Conservation (phyloP, 2,888 invertebrate genomes). For the Anthoptus insignis region DNA sequence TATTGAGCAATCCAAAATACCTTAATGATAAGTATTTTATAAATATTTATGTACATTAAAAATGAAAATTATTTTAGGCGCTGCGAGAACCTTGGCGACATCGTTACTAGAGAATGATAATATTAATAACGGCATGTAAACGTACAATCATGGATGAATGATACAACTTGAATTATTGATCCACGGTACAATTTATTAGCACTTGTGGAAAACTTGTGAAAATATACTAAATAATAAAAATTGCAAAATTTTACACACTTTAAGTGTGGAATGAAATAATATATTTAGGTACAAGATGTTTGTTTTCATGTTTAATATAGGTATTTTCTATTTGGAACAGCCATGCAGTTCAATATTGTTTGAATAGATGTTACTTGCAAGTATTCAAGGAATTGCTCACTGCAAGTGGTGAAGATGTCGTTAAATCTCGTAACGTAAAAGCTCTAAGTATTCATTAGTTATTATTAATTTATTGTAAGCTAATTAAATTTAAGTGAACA, state of each 20-base stretch:
- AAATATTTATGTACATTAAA: conserved; percentile 64
- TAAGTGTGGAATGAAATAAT: not conserved
- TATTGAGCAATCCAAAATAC: conserved; percentile 62
- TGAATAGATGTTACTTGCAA: not conserved
- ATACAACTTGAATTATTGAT: too few species aligned
- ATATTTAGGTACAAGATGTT: too few species aligned
- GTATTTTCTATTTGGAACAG: too few species aligned
- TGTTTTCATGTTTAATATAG: too few species aligned
- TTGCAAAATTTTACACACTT: too few species aligned
- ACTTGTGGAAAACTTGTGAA: not conserved
- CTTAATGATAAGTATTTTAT: conserved; percentile 60
- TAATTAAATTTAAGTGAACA: conserved; percentile 74
- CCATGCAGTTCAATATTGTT: not conserved
- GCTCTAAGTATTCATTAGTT: conserved; percentile 83
- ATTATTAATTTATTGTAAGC: conserved; percentile 82
- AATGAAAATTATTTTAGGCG: conserved; percentile 65
- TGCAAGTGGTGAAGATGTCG: conserved; percentile 68
- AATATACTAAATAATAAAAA: too few species aligned
- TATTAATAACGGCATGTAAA: conserved; percentile 5
- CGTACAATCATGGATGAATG: too few species aligned
- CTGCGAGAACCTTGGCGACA: conserved; percentile 55
- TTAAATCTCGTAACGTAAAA: conserved; percentile 64
- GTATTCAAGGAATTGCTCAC: conserved; percentile 69
- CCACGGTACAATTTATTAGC: not conserved
- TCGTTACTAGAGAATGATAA: conserved; percentile 24